A percentile compares a stretch with the other conserved stretches of the same genome.
These are phyloP conservation scores for Acanthosoma haemorrhoidale DNA, from an alignment of 2,888 invertebrate genomes.

Conservation along the genomic window DNA sequence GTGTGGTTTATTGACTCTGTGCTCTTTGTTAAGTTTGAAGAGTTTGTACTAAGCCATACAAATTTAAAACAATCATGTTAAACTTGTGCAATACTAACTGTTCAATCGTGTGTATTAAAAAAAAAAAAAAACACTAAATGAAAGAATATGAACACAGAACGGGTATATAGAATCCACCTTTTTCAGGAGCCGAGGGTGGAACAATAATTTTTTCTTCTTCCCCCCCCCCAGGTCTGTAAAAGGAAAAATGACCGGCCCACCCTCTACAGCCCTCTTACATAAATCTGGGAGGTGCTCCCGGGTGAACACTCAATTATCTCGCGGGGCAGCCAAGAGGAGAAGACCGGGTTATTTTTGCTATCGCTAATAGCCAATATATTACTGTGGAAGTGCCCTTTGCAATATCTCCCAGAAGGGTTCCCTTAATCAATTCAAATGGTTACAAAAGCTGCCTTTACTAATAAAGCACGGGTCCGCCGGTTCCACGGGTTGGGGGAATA, in stretches of 20 bases:
- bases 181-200: too few relatives aligned
- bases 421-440: slow-evolving; percentile 4
- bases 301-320: slow-evolving; percentile 22
- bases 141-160: too few relatives aligned
- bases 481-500: not conserved
- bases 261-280: slow-evolving; percentile 1
- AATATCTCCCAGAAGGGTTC: not conserved
- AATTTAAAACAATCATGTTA: too few relatives aligned
- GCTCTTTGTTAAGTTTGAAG: too few relatives aligned
- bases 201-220: slow-evolving; percentile 3
- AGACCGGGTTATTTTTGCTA: slow-evolving; percentile 35
- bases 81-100: too few relatives aligned
- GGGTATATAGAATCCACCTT: not conserved
- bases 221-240: not conserved
- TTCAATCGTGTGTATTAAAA: too few relatives aligned
- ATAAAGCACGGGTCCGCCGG: not conserved
- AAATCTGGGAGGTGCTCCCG: slow-evolving; percentile 13
- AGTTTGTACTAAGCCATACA: too few relatives aligned
- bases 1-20: too few relatives aligned
- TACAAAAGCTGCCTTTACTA: not conserved
- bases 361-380: slow-evolving; percentile 37
- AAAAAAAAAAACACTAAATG: too few relatives aligned
- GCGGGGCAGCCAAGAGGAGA: slow-evolving; percentile 18
- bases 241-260: not conserved
- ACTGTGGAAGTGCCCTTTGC: not conserved